Evolutionary conservation across 2,797 vertebrate species (phyloP).

Genomic region (Rhinella marina): DNA sequence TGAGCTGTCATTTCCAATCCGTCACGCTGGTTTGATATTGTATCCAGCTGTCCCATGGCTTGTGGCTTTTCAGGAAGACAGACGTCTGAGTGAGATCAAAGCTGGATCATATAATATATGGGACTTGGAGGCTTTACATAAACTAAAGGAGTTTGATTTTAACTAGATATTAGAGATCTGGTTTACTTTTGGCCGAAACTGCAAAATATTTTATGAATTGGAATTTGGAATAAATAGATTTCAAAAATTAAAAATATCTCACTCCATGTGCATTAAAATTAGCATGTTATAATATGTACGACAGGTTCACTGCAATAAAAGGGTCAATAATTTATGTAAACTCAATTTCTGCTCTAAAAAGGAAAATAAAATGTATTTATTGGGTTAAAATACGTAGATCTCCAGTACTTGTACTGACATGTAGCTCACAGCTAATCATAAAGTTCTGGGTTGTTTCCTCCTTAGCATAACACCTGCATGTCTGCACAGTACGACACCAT

Average conservation of each 20-base stretch:
- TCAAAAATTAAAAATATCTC: not conserved
- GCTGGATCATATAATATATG: constrained; percentile 61
- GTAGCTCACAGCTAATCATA: too few relatives aligned
- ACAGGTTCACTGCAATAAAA: not conserved
- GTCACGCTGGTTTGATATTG: constrained; percentile 58
- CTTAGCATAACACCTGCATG: too few relatives aligned
- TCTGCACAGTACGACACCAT: not conserved
- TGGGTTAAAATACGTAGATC: too few relatives aligned
- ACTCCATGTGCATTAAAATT: not conserved
- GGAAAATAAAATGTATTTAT: too few relatives aligned
- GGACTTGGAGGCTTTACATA: constrained; percentile 60
- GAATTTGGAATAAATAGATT: constrained; percentile 1
- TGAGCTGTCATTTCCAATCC: constrained; percentile 62
- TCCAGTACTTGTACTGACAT: too few relatives aligned
- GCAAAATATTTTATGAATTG: not conserved
- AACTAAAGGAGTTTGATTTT: constrained; percentile 56
- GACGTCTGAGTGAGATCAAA: constrained; percentile 62
- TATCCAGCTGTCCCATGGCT: constrained; percentile 63
- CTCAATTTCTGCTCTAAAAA: not conserved
- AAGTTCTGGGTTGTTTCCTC: too few relatives aligned
- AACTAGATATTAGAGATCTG: constrained; percentile 51
- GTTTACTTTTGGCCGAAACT: constrained; percentile 20
- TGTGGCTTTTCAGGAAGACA: constrained; percentile 58
- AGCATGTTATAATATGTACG: not conserved
- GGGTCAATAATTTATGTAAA: not conserved